Conservation (phyloP, 2,888 invertebrate genomes). For the Cheilosia impressa region DNA sequence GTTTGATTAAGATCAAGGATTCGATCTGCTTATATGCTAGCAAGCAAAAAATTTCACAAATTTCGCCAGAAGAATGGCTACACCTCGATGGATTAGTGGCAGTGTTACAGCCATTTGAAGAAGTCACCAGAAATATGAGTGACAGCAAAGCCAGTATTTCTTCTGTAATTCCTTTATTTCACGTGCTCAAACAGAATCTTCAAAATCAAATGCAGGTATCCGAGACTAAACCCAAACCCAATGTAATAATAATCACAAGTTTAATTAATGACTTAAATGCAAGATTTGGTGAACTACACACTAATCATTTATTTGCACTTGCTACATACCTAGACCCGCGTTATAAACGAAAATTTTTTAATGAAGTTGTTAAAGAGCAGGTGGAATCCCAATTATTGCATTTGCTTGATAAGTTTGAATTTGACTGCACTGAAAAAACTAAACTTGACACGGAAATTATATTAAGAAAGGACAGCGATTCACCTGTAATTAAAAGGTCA, state of each 20-base stretch:
- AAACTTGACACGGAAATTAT: conserved; percentile 1
- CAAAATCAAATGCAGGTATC: conserved; percentile 8
- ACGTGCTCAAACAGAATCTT: conserved; percentile 34
- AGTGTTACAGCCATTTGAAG: conserved; percentile 27
- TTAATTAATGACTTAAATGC: conserved; percentile 19
- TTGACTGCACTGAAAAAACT: conserved; percentile 3
- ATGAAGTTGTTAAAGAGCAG: neutral
- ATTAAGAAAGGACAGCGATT: conserved; percentile 11
- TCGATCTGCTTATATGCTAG: conserved; percentile 33
- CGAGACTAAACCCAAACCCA: neutral
- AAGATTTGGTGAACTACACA: conserved; percentile 20
- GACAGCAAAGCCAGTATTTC: conserved; percentile 20
- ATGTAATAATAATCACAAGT: neutral
- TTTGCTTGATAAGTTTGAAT: conserved; percentile 14
- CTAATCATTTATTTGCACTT: conserved; percentile 5
- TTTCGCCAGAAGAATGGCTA: conserved; percentile 24
- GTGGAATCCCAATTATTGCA: conserved; percentile 16
- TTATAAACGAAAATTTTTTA: neutral
- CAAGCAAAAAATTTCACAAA: conserved; percentile 30
- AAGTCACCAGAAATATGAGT: conserved; percentile 30
- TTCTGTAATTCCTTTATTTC: conserved; percentile 20
- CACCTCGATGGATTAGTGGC: conserved; percentile 31
- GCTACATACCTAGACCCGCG: conserved; percentile 14
- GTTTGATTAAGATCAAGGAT: conserved; percentile 13
- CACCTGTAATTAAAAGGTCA: conserved; percentile 9